Conservation (phyloP, 2,888 invertebrate species). For the Plagodis pulveraria region DNA sequence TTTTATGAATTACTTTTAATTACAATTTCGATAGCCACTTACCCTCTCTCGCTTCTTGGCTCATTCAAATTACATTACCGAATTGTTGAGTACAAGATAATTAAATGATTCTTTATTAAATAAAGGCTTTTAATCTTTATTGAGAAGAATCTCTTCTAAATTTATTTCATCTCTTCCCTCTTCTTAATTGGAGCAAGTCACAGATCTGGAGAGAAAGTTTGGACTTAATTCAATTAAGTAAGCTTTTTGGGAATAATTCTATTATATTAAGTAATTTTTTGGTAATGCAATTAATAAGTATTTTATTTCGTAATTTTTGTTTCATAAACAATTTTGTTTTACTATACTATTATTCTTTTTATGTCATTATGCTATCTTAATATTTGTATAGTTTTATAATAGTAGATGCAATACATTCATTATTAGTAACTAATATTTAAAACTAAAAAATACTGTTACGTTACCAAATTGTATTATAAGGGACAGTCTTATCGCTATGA, state of each 20-base stretch:
- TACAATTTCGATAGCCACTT: conserved; percentile 18
- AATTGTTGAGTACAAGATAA: conserved; percentile 30
- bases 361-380: no score
- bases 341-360: no score
- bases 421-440: no score
- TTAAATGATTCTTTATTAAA: conserved; percentile 39
- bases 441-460: no score
- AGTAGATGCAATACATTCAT: no score
- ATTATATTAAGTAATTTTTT: background rate
- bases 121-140: conserved; percentile 28
- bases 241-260: conserved; percentile 5
- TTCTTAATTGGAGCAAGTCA: conserved; percentile 10
- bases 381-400: no score
- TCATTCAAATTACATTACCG: conserved; percentile 37
- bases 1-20: conserved; percentile 10
- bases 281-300: no score
- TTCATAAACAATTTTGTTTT: no score
- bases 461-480: no score
- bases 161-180: conserved; percentile 19
- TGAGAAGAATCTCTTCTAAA: conserved; percentile 23
- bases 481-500: no score
- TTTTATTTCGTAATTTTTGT: no score
- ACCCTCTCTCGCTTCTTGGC: conserved; percentile 22
- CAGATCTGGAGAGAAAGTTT: conserved; percentile 6
- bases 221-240: conserved; percentile 9